A percentile compares a stretch with the other conserved stretches of the same genome.
Conservation (phyloP, 2,888 invertebrate genomes). For the Leucania comma region DNA sequence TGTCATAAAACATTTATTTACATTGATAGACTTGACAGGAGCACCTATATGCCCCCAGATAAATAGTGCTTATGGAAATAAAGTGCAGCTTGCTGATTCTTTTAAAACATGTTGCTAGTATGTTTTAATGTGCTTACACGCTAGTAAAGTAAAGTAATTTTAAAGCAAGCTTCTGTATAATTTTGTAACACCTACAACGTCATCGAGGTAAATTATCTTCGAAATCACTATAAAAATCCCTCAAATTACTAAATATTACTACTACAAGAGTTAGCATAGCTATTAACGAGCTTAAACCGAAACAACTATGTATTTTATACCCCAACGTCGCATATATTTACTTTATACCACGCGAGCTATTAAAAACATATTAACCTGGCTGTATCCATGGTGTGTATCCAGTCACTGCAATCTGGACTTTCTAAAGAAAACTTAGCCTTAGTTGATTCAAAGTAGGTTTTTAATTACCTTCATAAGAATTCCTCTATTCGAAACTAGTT, state of each 20-base stretch:
- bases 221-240: neutral
- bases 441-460: conserved; percentile 34
- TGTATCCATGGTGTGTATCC: conserved; percentile 2
- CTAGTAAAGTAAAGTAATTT: neutral
- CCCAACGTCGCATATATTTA: neutral
- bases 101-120: neutral
- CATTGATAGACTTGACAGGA: no score
- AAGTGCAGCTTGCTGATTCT: neutral
- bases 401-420: conserved; percentile 28
- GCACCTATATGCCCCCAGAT: no score
- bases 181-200: neutral
- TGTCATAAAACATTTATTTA: no score
- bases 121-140: neutral
- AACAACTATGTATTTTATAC: conserved; percentile 30
- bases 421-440: conserved; percentile 35
- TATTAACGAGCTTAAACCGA: neutral
- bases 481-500: conserved; percentile 45
- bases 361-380: conserved; percentile 19
- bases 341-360: neutral
- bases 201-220: conserved; percentile 9
- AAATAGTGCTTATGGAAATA: neutral
- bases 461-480: conserved; percentile 38
- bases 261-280: neutral
- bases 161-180: neutral
- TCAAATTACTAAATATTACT: neutral